Conservation (phyloP, 2,113 vertebrate genomes). For the Cephalopterus ornatus region DNA sequence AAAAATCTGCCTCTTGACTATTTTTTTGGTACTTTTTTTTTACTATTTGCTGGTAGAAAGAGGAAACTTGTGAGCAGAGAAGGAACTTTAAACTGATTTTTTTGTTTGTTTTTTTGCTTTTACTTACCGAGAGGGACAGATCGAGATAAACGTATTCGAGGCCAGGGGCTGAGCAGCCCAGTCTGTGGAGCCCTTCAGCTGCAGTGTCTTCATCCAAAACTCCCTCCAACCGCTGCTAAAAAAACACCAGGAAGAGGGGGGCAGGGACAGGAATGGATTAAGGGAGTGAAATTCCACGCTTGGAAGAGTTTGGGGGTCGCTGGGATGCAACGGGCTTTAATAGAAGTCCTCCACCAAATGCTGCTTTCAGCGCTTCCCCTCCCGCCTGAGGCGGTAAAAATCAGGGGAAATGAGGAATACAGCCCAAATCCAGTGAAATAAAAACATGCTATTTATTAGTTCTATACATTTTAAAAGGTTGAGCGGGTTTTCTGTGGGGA, state of each 20-base stretch:
- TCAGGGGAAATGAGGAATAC: background rate
- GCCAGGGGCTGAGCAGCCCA: constrained; percentile 77
- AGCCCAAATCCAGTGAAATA: background rate
- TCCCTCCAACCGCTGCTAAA: constrained; percentile 70
- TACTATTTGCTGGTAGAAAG: background rate
- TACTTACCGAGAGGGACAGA: constrained; percentile 83
- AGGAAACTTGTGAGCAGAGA: background rate
- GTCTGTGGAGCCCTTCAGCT: constrained; percentile 68
- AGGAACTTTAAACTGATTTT: background rate
- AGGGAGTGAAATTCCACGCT: background rate
- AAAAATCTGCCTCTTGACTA: background rate
- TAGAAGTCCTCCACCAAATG: background rate
- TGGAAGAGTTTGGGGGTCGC: background rate
- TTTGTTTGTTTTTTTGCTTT: background rate
- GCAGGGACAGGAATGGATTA: background rate
- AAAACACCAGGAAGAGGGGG: background rate
- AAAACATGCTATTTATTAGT: accelerated
- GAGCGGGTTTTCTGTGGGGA: background rate
- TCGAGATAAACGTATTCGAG: constrained; percentile 78
- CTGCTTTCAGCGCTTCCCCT: background rate
- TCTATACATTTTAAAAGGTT: background rate
- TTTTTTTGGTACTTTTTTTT: background rate
- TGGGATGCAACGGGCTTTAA: background rate
- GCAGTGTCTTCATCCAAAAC: constrained; percentile 72
- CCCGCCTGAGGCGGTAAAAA: background rate